Percentiles rank a stretch among this genome's conserved stretches.
These are phyloP conservation scores for Martes flavigula DNA, from an alignment of 2,797 vertebrate genomes.

Conservation along the genomic window DNA sequence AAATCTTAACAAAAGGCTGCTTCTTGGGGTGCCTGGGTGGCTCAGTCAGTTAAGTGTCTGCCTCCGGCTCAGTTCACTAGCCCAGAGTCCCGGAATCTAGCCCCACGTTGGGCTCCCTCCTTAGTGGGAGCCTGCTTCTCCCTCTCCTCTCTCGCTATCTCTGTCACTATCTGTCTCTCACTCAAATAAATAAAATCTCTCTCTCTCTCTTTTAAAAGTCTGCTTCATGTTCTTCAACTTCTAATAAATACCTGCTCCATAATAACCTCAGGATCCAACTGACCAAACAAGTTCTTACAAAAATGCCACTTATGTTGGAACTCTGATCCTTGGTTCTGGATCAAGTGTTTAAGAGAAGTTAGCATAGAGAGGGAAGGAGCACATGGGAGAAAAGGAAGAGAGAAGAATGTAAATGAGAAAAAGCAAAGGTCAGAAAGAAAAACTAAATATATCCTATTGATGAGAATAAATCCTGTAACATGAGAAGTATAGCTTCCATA, in stretches of 20 bases:
- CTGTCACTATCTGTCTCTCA: too few species aligned
- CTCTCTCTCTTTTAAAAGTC: background rate
- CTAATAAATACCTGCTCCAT: background rate
- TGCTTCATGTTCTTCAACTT: background rate
- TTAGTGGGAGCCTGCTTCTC: too few species aligned
- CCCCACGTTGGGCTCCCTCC: too few species aligned
- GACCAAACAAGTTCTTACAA: background rate
- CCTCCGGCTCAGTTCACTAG: too few species aligned
- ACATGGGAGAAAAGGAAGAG: background rate
- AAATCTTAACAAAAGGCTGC: constrained; percentile 17
- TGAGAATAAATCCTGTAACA: background rate
- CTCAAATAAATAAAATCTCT: too few species aligned
- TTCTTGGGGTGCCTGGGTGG: background rate
- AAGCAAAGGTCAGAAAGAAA: background rate
- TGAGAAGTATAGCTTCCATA: background rate
- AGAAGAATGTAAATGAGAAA: background rate
- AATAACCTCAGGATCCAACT: background rate
- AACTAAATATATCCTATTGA: background rate
- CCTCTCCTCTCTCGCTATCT: too few species aligned
- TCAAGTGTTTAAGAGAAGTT: background rate
- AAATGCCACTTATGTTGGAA: background rate
- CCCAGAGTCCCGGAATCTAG: too few species aligned
- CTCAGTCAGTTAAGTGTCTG: too few species aligned
- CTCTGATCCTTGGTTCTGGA: background rate
- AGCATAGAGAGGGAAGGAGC: background rate